A percentile compares a stretch with the other conserved stretches of the same genome.
phyloP scores from a whole-genome alignment of 2,888 invertebrate species.

The Dryocosmus kuriphilus region DNA sequence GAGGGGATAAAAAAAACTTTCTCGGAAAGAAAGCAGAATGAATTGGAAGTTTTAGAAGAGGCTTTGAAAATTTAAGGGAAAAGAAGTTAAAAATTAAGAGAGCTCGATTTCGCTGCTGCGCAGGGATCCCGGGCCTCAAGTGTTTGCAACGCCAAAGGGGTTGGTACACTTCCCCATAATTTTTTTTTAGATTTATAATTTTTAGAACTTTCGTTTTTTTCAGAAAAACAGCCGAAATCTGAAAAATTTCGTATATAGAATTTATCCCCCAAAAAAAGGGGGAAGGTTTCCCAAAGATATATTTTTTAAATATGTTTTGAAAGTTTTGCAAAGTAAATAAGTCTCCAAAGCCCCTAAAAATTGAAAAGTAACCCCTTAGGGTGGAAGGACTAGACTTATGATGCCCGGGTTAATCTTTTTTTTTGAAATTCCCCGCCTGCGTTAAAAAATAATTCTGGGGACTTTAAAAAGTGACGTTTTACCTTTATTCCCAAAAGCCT shows the following conservation, averaged over 20 bases:
- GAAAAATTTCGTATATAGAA: not conserved
- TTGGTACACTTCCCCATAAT: not conserved
- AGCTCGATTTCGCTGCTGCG: conserved; percentile 53
- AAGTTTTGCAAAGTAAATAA: not conserved
- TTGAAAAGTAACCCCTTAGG: too few relatives aligned
- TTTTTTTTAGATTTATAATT: not conserved
- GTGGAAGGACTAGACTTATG: too few relatives aligned
- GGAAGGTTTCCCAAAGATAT: not conserved
- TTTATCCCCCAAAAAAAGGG: not conserved
- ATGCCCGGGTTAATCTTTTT: too few relatives aligned
- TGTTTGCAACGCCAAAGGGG: not conserved
- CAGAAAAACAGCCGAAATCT: not conserved
- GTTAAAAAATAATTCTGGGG: too few relatives aligned
- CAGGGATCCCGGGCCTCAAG: conserved; percentile 31
- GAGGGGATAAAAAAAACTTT: conserved; percentile 59
- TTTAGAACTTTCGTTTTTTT: not conserved
- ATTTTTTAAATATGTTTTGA: not conserved
- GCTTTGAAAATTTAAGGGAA: conserved; percentile 56
- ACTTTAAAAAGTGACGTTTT: too few relatives aligned
- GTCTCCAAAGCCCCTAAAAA: not conserved
- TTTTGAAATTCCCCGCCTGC: too few relatives aligned
- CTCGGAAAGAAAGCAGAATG: conserved; percentile 54
- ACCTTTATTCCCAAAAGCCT: not conserved
- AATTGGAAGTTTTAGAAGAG: conserved; percentile 60
- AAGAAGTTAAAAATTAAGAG: conserved; percentile 56